phyloP scores from a whole-genome alignment of 2,113 vertebrate species.

The Tichodroma muraria region DNA sequence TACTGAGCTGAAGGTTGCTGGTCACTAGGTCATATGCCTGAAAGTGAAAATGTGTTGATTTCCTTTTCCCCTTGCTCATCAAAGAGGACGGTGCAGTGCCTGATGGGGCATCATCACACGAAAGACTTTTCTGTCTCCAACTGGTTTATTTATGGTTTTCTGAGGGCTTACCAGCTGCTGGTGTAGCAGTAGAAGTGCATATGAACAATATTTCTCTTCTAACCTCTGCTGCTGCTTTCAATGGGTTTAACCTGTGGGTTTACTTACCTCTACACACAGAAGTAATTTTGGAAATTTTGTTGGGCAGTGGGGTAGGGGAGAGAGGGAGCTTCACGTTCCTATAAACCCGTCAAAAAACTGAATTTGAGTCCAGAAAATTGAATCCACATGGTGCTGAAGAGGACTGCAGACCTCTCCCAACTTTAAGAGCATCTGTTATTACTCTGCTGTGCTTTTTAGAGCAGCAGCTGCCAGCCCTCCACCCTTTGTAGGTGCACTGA shows the following conservation, averaged over 20 bases:
- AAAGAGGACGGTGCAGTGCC: neutral
- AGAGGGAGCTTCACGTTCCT: neutral
- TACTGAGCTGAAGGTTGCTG: neutral
- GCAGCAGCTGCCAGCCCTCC: neutral
- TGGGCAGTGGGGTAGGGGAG: neutral
- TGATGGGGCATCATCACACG: neutral
- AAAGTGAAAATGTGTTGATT: neutral
- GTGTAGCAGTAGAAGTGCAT: slow-evolving; percentile 7
- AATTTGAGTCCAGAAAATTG: neutral
- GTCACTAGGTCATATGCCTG: neutral
- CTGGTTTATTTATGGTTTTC: slow-evolving; percentile 44
- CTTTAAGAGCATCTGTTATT: neutral
- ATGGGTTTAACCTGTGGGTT: slow-evolving; percentile 18
- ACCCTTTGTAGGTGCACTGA: neutral
- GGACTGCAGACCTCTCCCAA: neutral
- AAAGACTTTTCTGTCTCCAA: neutral
- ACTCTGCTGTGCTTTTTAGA: neutral
- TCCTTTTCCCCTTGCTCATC: neutral
- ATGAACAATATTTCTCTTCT: slow-evolving; percentile 10
- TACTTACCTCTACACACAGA: neutral
- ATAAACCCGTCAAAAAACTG: neutral
- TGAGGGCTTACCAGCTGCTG: slow-evolving; percentile 18
- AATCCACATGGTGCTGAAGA: neutral
- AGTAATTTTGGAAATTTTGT: neutral
- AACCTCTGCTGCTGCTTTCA: neutral